Evolutionary conservation across 1,140 invertebrate genomes (phyloP), one percentile per base, ranked within the genome.

Genomic region (Solenopsis fugax): DNA sequence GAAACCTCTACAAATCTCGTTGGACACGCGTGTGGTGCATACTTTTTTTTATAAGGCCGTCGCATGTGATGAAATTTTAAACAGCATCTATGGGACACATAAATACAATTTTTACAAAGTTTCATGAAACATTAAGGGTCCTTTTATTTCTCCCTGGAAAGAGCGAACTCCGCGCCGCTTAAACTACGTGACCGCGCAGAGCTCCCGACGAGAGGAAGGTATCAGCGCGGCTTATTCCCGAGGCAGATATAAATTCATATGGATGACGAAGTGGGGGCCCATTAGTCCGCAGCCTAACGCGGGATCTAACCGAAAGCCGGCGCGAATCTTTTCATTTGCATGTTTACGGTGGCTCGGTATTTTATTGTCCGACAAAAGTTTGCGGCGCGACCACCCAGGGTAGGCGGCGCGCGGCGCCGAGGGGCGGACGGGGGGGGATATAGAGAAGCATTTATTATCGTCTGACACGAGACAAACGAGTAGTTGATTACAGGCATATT

Each of bases 161-260:
- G 69, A 34, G 67, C 69, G 18, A 58, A 84, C 67, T 73, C 24
- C 41, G 12, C 41, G 41, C 54, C 24, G 52, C 24, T 84, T 48
- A 71, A 81, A 45, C 50, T 24, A 34, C 37, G 24, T 41, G 18
- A 21, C 50, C 50, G 2, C 48, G 3, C 48, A 58, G 5, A 64
- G 78, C 41, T 65, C 64, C 21, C 48, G 48, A 6, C 69, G 52
- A 24, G 21, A 72, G 60, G 71, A 81, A 82, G 81, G 73, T 89
- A 82, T 75, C 72, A 60, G 52, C 78, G 13, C 62, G 45, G 65
- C 56, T 88, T 75, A 67, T 54, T 81, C 54, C 41, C 80, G 60
- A 37, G 78, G 85, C 71, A 24, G 56, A 77, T 86, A 90, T 81
- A 89, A 87, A 90, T 90, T 89, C 67, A 80, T 85, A 85, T 71